A percentile compares a stretch with the other conserved stretches of the same genome.
These are phyloP conservation scores for Diplolepis rosae DNA, from an alignment of 2,888 invertebrate species.

Conservation along the genomic window DNA sequence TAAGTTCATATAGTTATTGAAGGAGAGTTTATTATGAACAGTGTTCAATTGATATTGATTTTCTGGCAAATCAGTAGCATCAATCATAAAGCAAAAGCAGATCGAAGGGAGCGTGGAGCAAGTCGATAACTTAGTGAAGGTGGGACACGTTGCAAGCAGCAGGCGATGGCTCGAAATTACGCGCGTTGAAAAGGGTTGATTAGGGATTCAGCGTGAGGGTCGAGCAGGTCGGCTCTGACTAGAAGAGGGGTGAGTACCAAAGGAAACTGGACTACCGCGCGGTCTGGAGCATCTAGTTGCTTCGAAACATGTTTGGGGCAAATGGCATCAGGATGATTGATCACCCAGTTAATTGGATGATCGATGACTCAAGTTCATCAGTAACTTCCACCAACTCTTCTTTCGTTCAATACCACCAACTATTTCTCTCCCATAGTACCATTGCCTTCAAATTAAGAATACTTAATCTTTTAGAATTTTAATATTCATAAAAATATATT, in stretches of 20 bases:
- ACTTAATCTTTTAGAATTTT: neutral
- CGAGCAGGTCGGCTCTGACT: slow-evolving; percentile 57
- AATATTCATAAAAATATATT: no score
- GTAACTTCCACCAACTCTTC: slow-evolving; percentile 46
- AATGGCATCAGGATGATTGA: slow-evolving; percentile 82
- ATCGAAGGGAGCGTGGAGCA: slow-evolving; percentile 32
- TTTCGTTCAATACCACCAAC: neutral
- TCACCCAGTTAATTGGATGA: slow-evolving; percentile 85
- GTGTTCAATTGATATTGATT: slow-evolving; percentile 42
- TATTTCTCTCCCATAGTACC: neutral
- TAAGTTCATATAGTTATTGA: no score
- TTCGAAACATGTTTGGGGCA: slow-evolving; percentile 64
- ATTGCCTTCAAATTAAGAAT: neutral
- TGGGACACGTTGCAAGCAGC: slow-evolving; percentile 30
- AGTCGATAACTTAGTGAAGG: slow-evolving; percentile 37
- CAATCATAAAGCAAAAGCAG: slow-evolving; percentile 41
- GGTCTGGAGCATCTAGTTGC: slow-evolving; percentile 48
- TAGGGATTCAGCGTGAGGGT: slow-evolving; percentile 71
- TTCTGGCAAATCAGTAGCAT: slow-evolving; percentile 22
- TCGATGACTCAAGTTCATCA: slow-evolving; percentile 77
- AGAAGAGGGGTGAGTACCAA: slow-evolving; percentile 45
- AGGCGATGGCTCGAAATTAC: slow-evolving; percentile 64
- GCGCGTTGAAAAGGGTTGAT: slow-evolving; percentile 74
- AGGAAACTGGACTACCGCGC: slow-evolving; percentile 61
- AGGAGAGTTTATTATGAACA: slow-evolving; percentile 34